Base-by-base conservation (phyloP, 2,888 invertebrate genomes). In the Azorinus chamasolen region DNA sequence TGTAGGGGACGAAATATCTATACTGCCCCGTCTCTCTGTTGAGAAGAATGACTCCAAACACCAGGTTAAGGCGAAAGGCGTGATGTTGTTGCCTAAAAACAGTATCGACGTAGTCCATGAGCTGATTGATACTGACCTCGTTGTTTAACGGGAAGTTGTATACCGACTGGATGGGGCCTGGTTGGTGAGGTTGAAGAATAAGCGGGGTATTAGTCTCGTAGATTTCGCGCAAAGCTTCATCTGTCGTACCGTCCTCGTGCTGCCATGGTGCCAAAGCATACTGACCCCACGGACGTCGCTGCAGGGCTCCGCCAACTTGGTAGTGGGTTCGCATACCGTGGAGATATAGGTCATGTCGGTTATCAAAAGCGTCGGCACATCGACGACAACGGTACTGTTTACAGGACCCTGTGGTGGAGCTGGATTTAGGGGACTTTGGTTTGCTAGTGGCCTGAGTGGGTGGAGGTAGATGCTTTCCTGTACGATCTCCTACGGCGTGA, bases 1-100 rank as follows among this genome's bases (percentile, higher is more conserved):
- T 54, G 59, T 66, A 73, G 0, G 65, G 73, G 3, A 59, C 53
- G 22, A 59, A 73, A 54, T 66, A 73, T 20, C 73, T 16, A 41
- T 73, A 73, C 22, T 41, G 51, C 0, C 61, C 55, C 18, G 58
- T 59, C 53, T 73, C 73, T 59, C 54, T 41, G 37, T 73, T 45
- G 14, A 46, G 58, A 14, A 66, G 59, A 18, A 73, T 73, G 5
- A 66, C 59, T 2, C 72, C 72, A 39, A 64, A 66, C 20, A 50
- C 58, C 14, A 68, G 20, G 41, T 68, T 68, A 4, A 68, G 22
- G 2, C 68, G 68, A 66, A 73, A 73, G 12, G 57, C 70, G 1
- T 27, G 22, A 8, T 71, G 57, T 43, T 64, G 20, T 18, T 22
- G 46, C 1, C 25, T 20, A 22, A 50, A 71, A 14, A 71, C 51